Base-by-base conservation (phyloP, 2,888 invertebrate genomes). In the Aleiodes alternator region DNA sequence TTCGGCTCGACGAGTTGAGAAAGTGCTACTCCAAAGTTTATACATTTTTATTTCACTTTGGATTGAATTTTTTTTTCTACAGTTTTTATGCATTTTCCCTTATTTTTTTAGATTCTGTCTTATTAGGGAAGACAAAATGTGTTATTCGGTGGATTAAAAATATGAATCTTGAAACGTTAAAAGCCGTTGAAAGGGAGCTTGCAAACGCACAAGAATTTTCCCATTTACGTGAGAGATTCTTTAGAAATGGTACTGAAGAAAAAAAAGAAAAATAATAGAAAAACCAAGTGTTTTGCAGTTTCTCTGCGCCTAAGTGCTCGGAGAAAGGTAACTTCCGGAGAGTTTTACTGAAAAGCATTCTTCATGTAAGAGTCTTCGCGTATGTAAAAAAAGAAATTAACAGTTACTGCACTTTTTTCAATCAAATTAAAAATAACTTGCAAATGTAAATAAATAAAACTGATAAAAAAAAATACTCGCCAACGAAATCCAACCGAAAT, bases 1-100 rank as follows among this genome's bases (percentile, higher is more conserved):
- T 68, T 55, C 50, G 72, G 72, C 59, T 76, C 69, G 66, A 57
- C 76, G 68, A 72, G 53, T 68, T 59, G 72, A 29, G 23, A 56
- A 55, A 61, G 64, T 64, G 53, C 6, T 48, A 53, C 29, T 64
- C 9, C 38, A 12, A 64, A 61, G 12, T 38, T 59, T 43, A 68
- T 73, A 59, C 16, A 50, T 72, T 66, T 68, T 68, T 73, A 68
- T 57, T 69, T 55, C 31, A 34, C 31, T 9, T 31, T 16, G 55
- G 51, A 16, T 56, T 56, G 50, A 61, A n/a, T 23, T 7, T 61
- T 50, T n/a, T 29, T 31, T 31, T 43, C 61, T 55, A 34, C 31
- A 57, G 6, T 43, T 43, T 16, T 55, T 48, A 5, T 16, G 16
- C 9, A 16, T 23, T 16, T 23, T 48, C 51, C 4, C 51, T 56